Evolutionary conservation across 1,140 invertebrate genomes (phyloP).

Genomic region (Cydia fagiglandana): DNA sequence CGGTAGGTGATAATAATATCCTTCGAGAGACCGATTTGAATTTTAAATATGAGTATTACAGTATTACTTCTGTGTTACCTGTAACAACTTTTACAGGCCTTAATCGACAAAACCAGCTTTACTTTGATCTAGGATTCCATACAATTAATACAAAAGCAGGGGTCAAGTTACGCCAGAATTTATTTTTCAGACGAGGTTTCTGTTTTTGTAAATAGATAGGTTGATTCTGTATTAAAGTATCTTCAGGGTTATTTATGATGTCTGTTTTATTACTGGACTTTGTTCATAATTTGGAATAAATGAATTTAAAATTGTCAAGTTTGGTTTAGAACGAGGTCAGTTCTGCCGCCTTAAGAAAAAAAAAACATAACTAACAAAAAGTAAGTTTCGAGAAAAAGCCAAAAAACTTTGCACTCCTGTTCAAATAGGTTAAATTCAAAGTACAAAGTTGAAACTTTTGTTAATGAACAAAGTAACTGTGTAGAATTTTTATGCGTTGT

Average conservation of each 20-base stretch:
- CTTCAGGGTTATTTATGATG: constrained; percentile 1
- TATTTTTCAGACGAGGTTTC: background rate
- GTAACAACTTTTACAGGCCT: background rate
- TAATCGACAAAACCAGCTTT: background rate
- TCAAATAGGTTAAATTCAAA: no score
- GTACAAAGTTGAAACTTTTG: no score
- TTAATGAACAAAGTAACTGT: no score
- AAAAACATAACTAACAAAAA: no score
- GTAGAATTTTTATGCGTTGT: no score
- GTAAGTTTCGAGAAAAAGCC: no score
- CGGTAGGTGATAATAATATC: constrained; percentile 15
- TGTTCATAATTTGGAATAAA: constrained; percentile 14
- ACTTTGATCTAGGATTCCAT: background rate
- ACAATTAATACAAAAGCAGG: background rate
- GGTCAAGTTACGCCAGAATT: background rate
- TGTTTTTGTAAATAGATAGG: background rate
- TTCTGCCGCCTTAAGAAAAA: no score
- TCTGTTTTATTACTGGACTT: constrained; percentile 17
- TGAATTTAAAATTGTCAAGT: background rate
- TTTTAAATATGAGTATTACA: constrained; percentile 27
- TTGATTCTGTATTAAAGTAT: constrained; percentile 8
- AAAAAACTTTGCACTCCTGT: no score
- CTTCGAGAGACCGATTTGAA: background rate
- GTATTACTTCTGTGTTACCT: background rate
- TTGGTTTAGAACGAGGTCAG: background rate